Evolutionary conservation across 1,140 invertebrate genomes (phyloP), one percentile per base, ranked within the genome.

Genomic region (Phenacoccus solenopsis): DNA sequence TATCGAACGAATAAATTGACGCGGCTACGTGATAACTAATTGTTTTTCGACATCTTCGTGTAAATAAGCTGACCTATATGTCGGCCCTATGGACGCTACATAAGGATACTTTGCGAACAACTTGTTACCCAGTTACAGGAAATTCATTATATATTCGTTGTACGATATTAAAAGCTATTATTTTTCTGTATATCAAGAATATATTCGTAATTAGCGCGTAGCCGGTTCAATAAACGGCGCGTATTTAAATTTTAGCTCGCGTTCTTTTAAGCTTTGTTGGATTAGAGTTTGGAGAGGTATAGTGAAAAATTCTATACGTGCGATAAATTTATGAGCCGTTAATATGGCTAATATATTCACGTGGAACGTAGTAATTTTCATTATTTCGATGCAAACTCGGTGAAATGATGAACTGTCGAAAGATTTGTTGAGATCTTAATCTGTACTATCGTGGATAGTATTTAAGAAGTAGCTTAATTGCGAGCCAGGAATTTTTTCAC

Each of bases 191-290:
- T 24, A 16, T 64, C n/a, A n/a, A n/a, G n/a, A n/a, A n/a, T n/a
- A n/a, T 64, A 64, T 24, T 64, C 59, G 25, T 64, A 64, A 64
- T 64, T 64, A 64, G 59, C 22, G 22, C 59, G 59, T 64, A 27
- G 59, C n/a, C n/a, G 32, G 32, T 38, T 38, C 32, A 38, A 38
- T 38, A 38, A 38, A 38, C 32, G 32, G n/a, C 9, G 32, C 5
- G 25, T 64, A 25, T 64, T 24, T 64, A 64, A 64, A 64, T 64
- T 64, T 64, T 64, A 10, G 16, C n/a, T n/a, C n/a, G 16, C 59
- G 2, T 24, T 64, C 16, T 64, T 5, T 20, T 7, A 9, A 59
- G 4, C 4, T 59, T 9, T 22, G n/a, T 59, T 4, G 20, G 5
- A 9, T 20, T 20, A 16, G 56, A 20, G 20, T 59, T n/a, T 49